These are phyloP conservation scores for Leuctra nigra DNA, from an alignment of 2,888 invertebrate species.

Conservation along the genomic window DNA sequence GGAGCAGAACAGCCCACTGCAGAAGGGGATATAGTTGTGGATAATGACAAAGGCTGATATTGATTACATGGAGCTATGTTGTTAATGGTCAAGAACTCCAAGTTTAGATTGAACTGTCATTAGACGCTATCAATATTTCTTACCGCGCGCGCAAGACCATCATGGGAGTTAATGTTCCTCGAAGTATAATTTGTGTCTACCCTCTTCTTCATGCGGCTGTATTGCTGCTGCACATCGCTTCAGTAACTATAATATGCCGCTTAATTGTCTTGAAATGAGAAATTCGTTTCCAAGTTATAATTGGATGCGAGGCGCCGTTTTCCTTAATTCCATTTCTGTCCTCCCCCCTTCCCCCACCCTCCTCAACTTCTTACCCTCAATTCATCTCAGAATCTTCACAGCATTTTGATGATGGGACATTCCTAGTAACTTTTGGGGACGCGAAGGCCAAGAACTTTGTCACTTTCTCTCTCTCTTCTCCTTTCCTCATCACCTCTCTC, in stretches of 20 bases:
- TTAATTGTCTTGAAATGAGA: constrained; percentile 51
- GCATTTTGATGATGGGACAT: constrained; percentile 28
- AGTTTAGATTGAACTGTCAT: neutral
- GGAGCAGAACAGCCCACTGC: neutral
- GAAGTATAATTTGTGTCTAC: constrained; percentile 45
- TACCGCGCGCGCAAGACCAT: constrained; percentile 31
- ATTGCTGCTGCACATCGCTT: constrained; percentile 40
- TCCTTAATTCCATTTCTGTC: constrained; percentile 30
- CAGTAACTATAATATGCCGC: constrained; percentile 46
- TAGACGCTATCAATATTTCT: neutral
- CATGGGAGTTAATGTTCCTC: constrained; percentile 48
- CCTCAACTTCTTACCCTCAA: constrained; percentile 27
- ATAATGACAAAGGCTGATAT: neutral
- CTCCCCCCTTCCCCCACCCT: constrained; percentile 22
- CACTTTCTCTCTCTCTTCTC: constrained; percentile 12
- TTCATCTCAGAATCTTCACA: constrained; percentile 28
- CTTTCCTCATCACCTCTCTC: too few species aligned
- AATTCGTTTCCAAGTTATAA: constrained; percentile 51
- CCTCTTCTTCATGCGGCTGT: constrained; percentile 30
- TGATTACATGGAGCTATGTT: constrained; percentile 2
- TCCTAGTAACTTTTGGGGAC: constrained; percentile 20
- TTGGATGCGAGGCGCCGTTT: constrained; percentile 42
- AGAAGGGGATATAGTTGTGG: neutral
- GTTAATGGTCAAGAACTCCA: constrained; percentile 3
- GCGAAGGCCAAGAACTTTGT: constrained; percentile 22